Conservation (phyloP, 2,113 vertebrate species). For the Turdus rufiventris region DNA sequence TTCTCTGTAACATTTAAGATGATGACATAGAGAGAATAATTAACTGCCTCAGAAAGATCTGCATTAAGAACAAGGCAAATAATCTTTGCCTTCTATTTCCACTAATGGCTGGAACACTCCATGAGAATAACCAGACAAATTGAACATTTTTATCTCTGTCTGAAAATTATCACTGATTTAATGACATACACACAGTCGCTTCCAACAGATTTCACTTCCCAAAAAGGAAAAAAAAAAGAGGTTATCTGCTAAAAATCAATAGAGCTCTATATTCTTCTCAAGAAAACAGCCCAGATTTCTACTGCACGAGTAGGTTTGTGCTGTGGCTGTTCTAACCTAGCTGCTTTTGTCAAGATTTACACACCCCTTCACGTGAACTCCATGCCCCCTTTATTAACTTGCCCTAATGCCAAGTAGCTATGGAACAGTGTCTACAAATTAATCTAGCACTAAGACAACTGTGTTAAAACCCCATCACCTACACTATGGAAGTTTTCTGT, state of each 20-base stretch:
- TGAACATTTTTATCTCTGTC: background rate
- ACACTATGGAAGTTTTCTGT: background rate
- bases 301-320: background rate
- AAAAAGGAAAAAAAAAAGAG: background rate
- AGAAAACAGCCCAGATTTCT: background rate
- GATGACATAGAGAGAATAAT: background rate
- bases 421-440: background rate
- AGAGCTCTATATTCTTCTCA: background rate
- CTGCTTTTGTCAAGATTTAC: background rate
- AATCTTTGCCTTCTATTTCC: background rate
- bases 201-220: background rate
- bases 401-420: background rate
- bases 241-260: background rate
- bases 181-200: background rate
- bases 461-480: background rate
- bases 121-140: background rate
- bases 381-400: background rate
- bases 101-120: background rate
- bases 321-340: background rate
- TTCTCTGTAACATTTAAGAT: background rate
- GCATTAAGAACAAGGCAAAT: background rate
- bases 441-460: conserved; percentile 10
- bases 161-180: background rate
- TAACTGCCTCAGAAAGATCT: background rate
- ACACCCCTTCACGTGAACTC: background rate